Evolutionary conservation across 2,113 vertebrate species (phyloP).

Genomic region (Calyptommatus sinebrachiatus): DNA sequence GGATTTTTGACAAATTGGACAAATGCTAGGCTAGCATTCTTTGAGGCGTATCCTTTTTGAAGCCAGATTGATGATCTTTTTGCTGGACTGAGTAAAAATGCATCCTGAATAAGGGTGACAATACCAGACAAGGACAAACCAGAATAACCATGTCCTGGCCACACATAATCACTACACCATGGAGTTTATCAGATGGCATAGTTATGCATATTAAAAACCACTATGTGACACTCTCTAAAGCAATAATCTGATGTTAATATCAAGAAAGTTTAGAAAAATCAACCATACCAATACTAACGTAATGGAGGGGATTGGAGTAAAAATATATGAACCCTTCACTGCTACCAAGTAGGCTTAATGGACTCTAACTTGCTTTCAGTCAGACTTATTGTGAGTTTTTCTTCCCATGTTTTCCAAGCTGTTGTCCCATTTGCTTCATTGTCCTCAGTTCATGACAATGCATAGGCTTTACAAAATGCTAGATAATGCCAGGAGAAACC

Average conservation of each 20-base stretch:
- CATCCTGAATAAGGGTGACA: not conserved
- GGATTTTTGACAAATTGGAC: too few relatives aligned
- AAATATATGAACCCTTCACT: not conserved
- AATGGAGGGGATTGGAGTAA: not conserved
- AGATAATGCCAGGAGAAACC: too few relatives aligned
- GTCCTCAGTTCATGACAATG: too few relatives aligned
- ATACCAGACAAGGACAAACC: constrained; percentile 18
- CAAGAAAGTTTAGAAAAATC: not conserved
- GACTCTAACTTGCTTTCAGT: too few relatives aligned
- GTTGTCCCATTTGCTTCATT: too few relatives aligned
- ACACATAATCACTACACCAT: constrained; percentile 21
- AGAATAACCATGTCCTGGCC: not conserved
- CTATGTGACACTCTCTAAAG: not conserved
- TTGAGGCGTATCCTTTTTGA: constrained; percentile 5
- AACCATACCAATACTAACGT: not conserved
- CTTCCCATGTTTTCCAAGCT: too few relatives aligned
- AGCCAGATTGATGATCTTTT: constrained; percentile 39
- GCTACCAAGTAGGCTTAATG: too few relatives aligned
- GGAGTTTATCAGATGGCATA: constrained; percentile 22
- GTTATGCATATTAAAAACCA: constrained; percentile 28
- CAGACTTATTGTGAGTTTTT: too few relatives aligned
- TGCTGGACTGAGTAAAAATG: constrained; percentile 26
- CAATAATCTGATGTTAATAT: not conserved
- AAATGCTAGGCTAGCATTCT: constrained; percentile 17
- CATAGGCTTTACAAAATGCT: too few relatives aligned